Evolutionary conservation across 2,797 vertebrate genomes (phyloP), one percentile per base, ranked within the genome.

Genomic region (Onychomys arenicola): DNA sequence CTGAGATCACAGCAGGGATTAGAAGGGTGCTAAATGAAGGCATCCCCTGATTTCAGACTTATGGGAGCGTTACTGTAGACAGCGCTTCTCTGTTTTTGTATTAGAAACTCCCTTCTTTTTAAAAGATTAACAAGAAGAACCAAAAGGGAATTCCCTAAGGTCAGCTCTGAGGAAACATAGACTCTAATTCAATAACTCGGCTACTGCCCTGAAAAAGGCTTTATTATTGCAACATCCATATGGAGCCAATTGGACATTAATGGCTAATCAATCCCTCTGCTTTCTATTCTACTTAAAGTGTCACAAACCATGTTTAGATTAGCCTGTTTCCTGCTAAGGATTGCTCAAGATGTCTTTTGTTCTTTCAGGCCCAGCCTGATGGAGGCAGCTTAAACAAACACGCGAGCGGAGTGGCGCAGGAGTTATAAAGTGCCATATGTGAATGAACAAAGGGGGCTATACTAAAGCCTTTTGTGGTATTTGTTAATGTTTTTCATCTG

Each of bases 401-500:
- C 97, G 98, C 96, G 97, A 98, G 98, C 98, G 94, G 98, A 98
- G 98, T 98, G 98, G 97, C 97, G 97, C 98, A 98, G 98, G 98
- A 98, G 98, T 99, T 99, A 98, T 98, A 98, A 97, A 98, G 98
- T 98, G 98, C 99, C 99, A 99, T 98, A 99, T 99, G 99, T 99
- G 99, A 99, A 99, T 98, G 99, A 99, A 99, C 99, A 99, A 99
- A 99, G 98, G 98, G 40, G 97, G 98, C 98, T 97, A 97, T 98
- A 98, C 99, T 98, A 98, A 99, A 99, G 98, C 98, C 99, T 99
- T 99, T 99, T 99, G 99, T 99, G 99, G 99, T 99, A 98, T 99
- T 99, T 99, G 98, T 98, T 99, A 98, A 99, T 99, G 99, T 99
- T 99, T 99, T 99, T 99, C 99, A 99, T 99, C 99, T 99, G 99